Evolutionary conservation across 2,888 invertebrate genomes (phyloP), one percentile per base, ranked within the genome.

Genomic region (Polyommatus iphigenia): DNA sequence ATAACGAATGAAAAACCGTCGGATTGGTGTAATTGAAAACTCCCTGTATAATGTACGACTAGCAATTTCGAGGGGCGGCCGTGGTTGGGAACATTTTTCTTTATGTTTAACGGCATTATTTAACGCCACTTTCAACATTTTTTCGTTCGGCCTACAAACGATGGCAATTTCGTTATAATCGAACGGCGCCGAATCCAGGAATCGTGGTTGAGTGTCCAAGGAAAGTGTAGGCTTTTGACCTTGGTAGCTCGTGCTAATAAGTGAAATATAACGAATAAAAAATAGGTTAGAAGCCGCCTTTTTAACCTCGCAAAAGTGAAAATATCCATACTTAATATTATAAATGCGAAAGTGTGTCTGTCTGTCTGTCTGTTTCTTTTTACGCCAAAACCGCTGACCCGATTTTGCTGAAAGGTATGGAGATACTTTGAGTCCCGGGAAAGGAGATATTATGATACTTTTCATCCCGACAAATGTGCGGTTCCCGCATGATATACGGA

Each of bases 11-110:
- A 93, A 93, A 93, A 93, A 93, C 93, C 94, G 91, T 93, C 84
- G 91, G 91, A 92, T 93, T 92, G 91, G 88, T 87, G 92, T 94
- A 94, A 93, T 94, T 94, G 94, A 94, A 94, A 94, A 94, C 93
- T 94, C 93, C 89, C 91, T 87, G 90, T 89, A 89, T 92, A 92
- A 94, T 92, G 92, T 93, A 93, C 91, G 93, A 88, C 90, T 90
- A 88, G 91, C 93, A 93, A 93, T 94, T 93, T 93, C 90, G 90
- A 89, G 88, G 89, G 86, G 87, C 85, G 90, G 88, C 46, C 46
- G 46, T 46, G 46, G 10, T 13, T 87, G 83, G 84, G 83, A 84
- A 87, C 91, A 91, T 92, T 92, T 93, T 91, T 92, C 92, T 91
- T 88, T 85, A 85, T 87, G 90, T 88, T 90, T 90, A 92, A 92